Evolutionary conservation across 2,113 vertebrate species (phyloP), one percentile per base, ranked within the genome.

Genomic region (Seriola aureovittata): DNA sequence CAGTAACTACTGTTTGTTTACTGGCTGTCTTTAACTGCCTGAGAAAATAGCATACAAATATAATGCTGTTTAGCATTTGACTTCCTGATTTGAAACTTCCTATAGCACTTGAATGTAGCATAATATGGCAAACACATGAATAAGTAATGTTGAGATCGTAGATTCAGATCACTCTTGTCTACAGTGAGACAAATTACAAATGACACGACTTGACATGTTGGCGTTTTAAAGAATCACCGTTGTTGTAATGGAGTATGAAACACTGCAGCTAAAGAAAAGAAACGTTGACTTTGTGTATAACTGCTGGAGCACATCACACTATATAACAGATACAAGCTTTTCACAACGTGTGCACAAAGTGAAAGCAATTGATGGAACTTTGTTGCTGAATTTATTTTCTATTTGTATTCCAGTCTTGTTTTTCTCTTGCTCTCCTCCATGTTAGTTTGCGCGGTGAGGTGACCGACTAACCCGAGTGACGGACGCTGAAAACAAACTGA

Each of bases 71-170:
- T 1, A 66, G 17, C 10, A 16, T 10, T 46, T 32, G 38, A 63
- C 2, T 48, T 8, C n/a, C 17, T 17, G 54, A 5, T 42, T 48
- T 74, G 2, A 46, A 71, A 46, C 46, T 42, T 76, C 67, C 72
- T 65, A 34, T 17, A 76, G 76, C 76, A 72, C 67, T 76, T 83
- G 38, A 87, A 80, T 72, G 76, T 57, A 63, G 71, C 70, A 34
- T 50, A 5, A 67, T 44, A 63, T n/a, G 46, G n/a, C 48, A 64
- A 60, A 54, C 40, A 54, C 29, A 70, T 17, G 2, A 38, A 57
- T 16, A 71, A 0, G 5, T 12, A n/a, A 68, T n/a, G 46, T 34
- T 19, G 66, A 69, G 36, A 34, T 32, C 16, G 1, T 29, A 4
- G 38, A 34, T 29, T 7, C 4, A 32, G 17, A 59, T 50, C n/a